Base-by-base conservation (phyloP, 1,140 invertebrate species). In the Drosophila sechellia region DNA sequence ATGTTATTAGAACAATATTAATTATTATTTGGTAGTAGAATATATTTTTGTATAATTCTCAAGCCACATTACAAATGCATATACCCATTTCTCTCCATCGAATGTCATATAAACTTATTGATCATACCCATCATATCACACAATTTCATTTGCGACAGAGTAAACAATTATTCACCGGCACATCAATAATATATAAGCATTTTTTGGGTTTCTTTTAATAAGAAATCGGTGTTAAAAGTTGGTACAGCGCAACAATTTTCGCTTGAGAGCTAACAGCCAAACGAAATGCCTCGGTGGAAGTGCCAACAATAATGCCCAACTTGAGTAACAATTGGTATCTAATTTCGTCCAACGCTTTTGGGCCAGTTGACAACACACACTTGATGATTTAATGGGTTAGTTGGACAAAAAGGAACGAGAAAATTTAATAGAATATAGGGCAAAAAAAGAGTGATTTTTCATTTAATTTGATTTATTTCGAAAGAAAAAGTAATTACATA, bases 141-240 rank as follows among this genome's bases (percentile, higher is more conserved):
- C 20, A 64, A 48, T 37, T 66, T 60, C 43, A 66, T 34, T 59
- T 35, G 63, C 45, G 20, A 46, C 35, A 52, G 20, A 12, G 25
- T 49, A 40, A 70, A 34, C 35, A 50, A 48, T 25, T 35, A 25
- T 31, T 6, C 27, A 8, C 27, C 6, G 35, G 6, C 8, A 42
- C n/a, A 15, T 6, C n/a, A 1, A 42, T 15, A 15, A 10, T 43
- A 20, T 10, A 11, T 43, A 8, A 15, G 17, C 8, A 43, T 11
- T 20, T 20, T 42, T 27, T 42, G n/a, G n/a, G 37, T 27, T 65
- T 27, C 25, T 34, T 37, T 17, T 13, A 13, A 8, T 22, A 12
- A 10, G 20, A 43, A 22, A 31, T 70, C 54, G 60, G 79, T 81
- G 79, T 66, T 66, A 81, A 81, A 77, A 72, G 58, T 56, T 58